Evolutionary conservation across 37 sponge, comb jelly and placozoan species (phyloP).

Genomic region (Bolinopsis microptera): DNA sequence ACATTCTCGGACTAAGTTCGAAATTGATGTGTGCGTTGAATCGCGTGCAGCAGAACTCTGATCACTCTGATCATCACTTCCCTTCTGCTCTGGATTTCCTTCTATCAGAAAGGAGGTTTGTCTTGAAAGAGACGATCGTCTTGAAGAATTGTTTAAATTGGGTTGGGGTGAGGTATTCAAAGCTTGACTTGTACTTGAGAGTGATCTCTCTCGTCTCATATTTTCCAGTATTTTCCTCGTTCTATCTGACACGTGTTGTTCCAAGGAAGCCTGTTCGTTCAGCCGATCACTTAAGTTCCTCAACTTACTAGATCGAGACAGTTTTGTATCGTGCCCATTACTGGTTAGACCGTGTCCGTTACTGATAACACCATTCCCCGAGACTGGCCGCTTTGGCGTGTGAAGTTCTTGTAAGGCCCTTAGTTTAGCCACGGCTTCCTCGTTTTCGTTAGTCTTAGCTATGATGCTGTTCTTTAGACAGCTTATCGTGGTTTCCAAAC

Average conservation of each 20-base stretch:
- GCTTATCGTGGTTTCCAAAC: not conserved
- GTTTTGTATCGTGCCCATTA: not conserved
- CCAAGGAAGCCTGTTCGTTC: not conserved
- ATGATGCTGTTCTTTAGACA: not conserved
- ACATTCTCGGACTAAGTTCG: not conserved
- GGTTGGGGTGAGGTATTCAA: not conserved
- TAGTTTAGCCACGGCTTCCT: not conserved
- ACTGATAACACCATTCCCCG: not conserved
- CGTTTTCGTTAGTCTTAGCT: not conserved
- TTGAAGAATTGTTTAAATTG: not conserved
- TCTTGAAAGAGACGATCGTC: not conserved
- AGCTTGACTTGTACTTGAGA: not conserved
- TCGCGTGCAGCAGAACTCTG: not conserved
- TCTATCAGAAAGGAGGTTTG: not conserved
- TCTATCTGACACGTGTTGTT: not conserved
- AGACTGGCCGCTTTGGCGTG: not conserved
- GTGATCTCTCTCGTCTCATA: not conserved
- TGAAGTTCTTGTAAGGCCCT: constrained; percentile 23
- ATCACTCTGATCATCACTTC: not conserved
- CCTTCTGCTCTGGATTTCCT: not conserved
- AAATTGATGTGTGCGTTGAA: not conserved
- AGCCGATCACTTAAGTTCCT: not conserved
- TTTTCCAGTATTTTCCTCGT: not conserved
- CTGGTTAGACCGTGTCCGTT: not conserved
- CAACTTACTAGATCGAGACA: not conserved